These are phyloP conservation scores for Maniola hyperantus DNA, from an alignment of 2,888 invertebrate genomes.

Conservation along the genomic window DNA sequence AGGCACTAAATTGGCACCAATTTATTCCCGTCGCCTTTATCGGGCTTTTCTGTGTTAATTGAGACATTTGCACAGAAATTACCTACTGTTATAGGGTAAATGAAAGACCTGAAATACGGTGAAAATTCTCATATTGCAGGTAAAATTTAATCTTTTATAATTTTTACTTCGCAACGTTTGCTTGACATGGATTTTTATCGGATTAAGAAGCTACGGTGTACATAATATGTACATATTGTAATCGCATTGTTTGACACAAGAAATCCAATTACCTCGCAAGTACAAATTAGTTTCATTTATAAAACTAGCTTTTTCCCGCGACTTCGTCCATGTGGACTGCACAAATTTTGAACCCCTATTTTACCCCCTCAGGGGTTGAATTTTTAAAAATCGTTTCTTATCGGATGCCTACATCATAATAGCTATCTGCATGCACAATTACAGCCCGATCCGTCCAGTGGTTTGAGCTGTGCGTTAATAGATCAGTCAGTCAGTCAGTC, in stretches of 20 bases:
- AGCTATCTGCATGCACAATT: no score
- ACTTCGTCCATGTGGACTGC: no score
- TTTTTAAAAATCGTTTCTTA: no score
- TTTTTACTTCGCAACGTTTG: conserved; percentile 41
- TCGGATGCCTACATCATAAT: no score
- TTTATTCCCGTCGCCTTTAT: conserved; percentile 69
- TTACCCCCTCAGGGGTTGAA: no score
- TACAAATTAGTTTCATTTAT: no score
- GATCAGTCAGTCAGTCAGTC: no score
- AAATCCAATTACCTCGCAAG: neutral
- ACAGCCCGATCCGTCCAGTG: no score
- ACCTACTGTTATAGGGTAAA: conserved; percentile 50
- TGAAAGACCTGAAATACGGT: conserved; percentile 38
- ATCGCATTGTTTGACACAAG: neutral
- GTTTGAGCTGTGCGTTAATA: no score
- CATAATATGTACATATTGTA: neutral
- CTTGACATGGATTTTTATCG: conserved; percentile 41
- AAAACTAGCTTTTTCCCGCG: no score
- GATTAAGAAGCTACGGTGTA: conserved; percentile 23
- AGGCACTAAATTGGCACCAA: conserved; percentile 62
- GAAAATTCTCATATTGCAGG: conserved; percentile 31
- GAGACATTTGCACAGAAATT: conserved; percentile 73
- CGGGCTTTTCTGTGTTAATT: conserved; percentile 67
- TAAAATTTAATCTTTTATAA: conserved; percentile 17
- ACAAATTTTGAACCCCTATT: no score